phyloP scores from a whole-genome alignment of 1,140 invertebrate genomes.

The Ceratoteleas bidentatus region DNA sequence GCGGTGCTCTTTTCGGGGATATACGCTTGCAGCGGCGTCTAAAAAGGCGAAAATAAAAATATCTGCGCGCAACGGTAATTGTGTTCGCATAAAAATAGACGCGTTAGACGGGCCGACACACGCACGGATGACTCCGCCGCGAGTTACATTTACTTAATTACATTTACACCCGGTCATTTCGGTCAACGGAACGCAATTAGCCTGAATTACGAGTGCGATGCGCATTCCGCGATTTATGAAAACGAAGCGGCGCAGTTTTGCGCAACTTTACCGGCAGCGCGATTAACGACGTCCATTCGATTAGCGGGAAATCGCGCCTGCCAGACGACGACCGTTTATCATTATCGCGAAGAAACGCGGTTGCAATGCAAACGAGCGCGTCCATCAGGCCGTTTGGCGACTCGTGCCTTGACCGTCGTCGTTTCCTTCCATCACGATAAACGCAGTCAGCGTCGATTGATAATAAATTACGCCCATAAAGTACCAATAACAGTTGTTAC shows the following conservation, averaged over 20 bases:
- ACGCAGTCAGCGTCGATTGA: conserved; percentile 25
- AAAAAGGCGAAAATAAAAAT: conserved; percentile 54
- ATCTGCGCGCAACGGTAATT: conserved; percentile 45
- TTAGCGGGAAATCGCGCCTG: too few relatives aligned
- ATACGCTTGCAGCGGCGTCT: conserved; percentile 36
- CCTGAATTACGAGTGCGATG: conserved; percentile 2
- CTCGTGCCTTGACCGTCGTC: conserved; percentile 15
- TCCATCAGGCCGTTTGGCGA: not conserved
- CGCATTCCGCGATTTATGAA: not conserved
- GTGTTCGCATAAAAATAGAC: conserved; percentile 33
- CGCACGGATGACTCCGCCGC: not conserved
- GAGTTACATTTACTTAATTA: conserved; percentile 13
- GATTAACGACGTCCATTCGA: too few relatives aligned
- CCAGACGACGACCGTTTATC: too few relatives aligned
- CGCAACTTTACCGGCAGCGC: too few relatives aligned
- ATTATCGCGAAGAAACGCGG: conserved; percentile 26
- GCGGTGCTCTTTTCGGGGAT: conserved; percentile 55
- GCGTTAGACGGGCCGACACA: not conserved
- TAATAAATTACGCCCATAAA: conserved; percentile 59
- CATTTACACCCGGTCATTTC: conserved; percentile 8
- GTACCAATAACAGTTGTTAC: conserved; percentile 62
- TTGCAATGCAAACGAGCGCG: conserved; percentile 10
- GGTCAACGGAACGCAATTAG: conserved; percentile 5
- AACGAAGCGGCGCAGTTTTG: too few relatives aligned
- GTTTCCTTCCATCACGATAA: conserved; percentile 52